These are phyloP conservation scores for Eupithecia vulgata DNA, from an alignment of 2,888 invertebrate genomes.

Conservation along the genomic window DNA sequence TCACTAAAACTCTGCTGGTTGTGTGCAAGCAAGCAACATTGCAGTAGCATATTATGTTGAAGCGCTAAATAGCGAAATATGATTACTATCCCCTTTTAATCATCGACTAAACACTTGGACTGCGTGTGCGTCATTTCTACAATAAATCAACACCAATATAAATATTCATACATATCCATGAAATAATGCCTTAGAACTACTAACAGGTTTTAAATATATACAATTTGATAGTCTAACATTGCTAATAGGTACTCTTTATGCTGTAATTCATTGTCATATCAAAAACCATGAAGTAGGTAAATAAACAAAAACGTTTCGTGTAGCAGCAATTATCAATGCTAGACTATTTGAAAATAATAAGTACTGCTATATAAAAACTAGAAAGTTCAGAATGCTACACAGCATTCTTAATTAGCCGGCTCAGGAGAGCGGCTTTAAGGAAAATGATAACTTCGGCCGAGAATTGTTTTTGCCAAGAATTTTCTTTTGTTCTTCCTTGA, in stretches of 20 bases:
- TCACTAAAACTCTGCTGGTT: background rate
- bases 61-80: background rate
- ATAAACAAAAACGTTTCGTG: background rate
- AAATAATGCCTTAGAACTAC: background rate
- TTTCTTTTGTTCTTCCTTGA: slow-evolving; percentile 98
- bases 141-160: slow-evolving; percentile 1
- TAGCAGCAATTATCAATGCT: slow-evolving; percentile 10
- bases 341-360: slow-evolving; percentile 18
- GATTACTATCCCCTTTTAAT: background rate
- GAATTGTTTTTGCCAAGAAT: slow-evolving; percentile 99
- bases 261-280: background rate
- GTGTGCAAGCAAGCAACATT: background rate
- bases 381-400: slow-evolving; percentile 30
- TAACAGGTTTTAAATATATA: slow-evolving; percentile 3
- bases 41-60: background rate
- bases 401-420: slow-evolving; percentile 50
- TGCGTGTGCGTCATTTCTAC: no score
- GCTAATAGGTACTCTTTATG: background rate
- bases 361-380: slow-evolving; percentile 23
- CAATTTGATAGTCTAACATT: slow-evolving; percentile 1
- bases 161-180: background rate
- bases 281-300: background rate
- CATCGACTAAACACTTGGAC: no score
- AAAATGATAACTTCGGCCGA: slow-evolving; percentile 96
- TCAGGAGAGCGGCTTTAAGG: slow-evolving; percentile 91